These are phyloP conservation scores for Petromus typicus DNA, from an alignment of 2,113 vertebrate species.

Conservation along the genomic window DNA sequence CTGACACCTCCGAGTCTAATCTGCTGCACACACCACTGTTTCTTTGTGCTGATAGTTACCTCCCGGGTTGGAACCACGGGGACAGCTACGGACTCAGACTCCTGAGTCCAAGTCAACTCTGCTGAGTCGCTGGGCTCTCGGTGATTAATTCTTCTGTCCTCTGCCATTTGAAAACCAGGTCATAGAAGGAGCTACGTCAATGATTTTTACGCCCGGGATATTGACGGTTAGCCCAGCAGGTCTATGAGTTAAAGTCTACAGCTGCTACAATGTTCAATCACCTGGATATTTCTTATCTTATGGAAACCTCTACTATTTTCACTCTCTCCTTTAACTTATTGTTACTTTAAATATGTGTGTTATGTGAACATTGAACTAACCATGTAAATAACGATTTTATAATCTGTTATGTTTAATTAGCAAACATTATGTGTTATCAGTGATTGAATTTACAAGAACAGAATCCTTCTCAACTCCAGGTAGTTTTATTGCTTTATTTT, in stretches of 20 bases:
- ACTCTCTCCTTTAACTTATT: background rate
- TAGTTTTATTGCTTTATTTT: constrained; percentile 35
- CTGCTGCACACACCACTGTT: background rate
- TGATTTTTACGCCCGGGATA: background rate
- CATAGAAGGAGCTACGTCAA: background rate
- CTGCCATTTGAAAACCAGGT: background rate
- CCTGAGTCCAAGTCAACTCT: background rate
- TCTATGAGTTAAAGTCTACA: background rate
- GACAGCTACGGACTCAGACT: background rate
- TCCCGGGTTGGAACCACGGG: background rate
- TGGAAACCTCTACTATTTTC: background rate
- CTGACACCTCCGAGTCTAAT: background rate
- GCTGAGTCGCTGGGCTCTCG: background rate
- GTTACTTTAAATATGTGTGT: constrained; percentile 11
- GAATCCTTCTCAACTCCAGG: background rate
- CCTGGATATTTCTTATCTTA: background rate
- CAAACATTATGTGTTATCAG: background rate
- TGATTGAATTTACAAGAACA: background rate
- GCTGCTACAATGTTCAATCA: constrained; percentile 15
- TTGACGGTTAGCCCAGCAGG: background rate
- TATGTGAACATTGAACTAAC: background rate
- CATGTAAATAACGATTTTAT: constrained; percentile 21
- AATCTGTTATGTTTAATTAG: background rate
- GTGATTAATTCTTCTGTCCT: background rate
- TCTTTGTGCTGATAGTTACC: background rate